Evolutionary conservation across 2,888 invertebrate species (phyloP), one percentile per base, ranked within the genome.

Genomic region (Fabriciana adippe): DNA sequence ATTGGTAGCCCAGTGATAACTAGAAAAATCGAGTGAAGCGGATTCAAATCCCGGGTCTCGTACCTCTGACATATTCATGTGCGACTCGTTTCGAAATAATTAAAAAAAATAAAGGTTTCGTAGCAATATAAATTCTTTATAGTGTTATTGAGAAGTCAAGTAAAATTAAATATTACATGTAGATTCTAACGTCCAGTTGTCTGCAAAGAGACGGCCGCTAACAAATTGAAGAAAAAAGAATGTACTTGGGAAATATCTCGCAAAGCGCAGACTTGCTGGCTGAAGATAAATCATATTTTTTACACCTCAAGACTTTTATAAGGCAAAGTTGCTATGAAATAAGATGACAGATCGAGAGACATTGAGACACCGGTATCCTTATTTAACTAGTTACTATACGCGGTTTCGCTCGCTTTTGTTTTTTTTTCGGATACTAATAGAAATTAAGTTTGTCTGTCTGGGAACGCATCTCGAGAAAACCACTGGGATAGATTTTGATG

Each of bases 281-380:
- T 59, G 59, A 1, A 48, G 48, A 48, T 59, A 47, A 59, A 59
- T 59, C 59, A 59, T 59, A 48, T 48, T 59, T 59, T 48, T 59
- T 48, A 59, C 59, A 48, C 59, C 26, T 48, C 11, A 47, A 26
- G 48, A 59, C 59, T 59, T 59, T 59, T 59, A 48, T 48, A 59
- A 11, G 59, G 59, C 13, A 48, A 59, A 21, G 6, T 59, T 59
- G 48, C 59, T 59, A 47, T 59, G 8, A 35, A 35, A 35, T 35
- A 35, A 41, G 11, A 41, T 11, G 51, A 35, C 18, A 50, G 2
- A 5, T 13, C 14, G 51, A 61, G 18, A 61, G 8, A 64, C 47
- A 64, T 55, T 64, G 47, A 55, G 54, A 11, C 2, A 11, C 35
- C 35, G 26, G 26, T 26, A 26, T 41, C 11, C 2, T 41, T 41